Evolutionary conservation across 1,140 invertebrate genomes (phyloP), one percentile per base, ranked within the genome.

Genomic region (Doryteuthis pealeii): DNA sequence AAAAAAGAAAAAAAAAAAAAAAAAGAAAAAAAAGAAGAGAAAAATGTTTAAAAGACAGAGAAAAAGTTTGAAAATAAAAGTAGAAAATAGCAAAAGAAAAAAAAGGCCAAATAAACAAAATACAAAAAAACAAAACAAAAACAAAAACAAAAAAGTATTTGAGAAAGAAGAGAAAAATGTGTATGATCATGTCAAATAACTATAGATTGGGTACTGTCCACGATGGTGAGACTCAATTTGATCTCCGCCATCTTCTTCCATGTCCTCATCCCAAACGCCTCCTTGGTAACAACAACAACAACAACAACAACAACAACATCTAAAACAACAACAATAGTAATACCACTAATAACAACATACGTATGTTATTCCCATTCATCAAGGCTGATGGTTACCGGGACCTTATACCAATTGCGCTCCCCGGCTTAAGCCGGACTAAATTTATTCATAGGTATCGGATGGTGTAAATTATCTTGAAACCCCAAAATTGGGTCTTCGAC

Each of bases 291-390:
- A 31, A 68, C 30, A 30, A 68, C 66, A 68, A 68, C 22, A 22
- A 68, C 15, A 28, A 69, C 28, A 72, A 28, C 22, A 35, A 30
- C 10, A 65, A 70, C 14, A 32, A 10, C 35, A 40, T 3, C 4
- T 18, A 2, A n/a, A 67, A 35, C 26, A 33, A 33, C 26, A 66
- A 30, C 35, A 62, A 67, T 1, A 32, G 40, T 30, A n/a, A 33
- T 10, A 31, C 3, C 62, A n/a, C n/a, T n/a, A n/a, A n/a, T n/a
- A 72, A 66, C 66, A 40, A 68, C 70, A 65, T 72, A 76, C 72
- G 71, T 72, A 76, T 76, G 72, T 69, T 72, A 69, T 76, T 73
- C 65, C 71, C 66, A 71, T 71, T 65, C 22, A 72, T 62, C 40
- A 74, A 65, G 70, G 40, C 54, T 58, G 40, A 67, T 72, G 65